These are phyloP conservation scores for Aplodontia rufa DNA, from an alignment of 2,113 vertebrate species.

Conservation along the genomic window DNA sequence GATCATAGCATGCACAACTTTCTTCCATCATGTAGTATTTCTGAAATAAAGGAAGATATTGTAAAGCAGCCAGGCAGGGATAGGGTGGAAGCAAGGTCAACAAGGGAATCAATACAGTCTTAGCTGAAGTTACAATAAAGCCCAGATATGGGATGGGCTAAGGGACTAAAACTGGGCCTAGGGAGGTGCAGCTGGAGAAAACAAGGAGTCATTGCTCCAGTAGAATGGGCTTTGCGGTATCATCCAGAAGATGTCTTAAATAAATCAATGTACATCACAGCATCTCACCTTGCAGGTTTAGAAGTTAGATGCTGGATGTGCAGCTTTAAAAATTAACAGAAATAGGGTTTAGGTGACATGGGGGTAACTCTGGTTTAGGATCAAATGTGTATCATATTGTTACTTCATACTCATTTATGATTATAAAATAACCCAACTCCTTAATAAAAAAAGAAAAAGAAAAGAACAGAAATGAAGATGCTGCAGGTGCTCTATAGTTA, in stretches of 20 bases:
- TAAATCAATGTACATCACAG: background rate
- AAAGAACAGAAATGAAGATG: background rate
- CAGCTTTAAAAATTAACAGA: background rate
- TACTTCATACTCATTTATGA: no score
- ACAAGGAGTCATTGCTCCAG: fast-evolving
- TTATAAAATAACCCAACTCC: no score
- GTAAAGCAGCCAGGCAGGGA: background rate
- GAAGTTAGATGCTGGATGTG: background rate
- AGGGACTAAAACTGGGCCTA: no score
- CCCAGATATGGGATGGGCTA: background rate
- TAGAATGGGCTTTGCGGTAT: background rate
- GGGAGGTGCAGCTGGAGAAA: background rate
- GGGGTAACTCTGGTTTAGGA: no score
- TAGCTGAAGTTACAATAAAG: background rate
- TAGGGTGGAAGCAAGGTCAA: background rate
- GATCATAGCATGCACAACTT: background rate
- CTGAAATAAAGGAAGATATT: background rate
- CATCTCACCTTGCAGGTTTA: background rate
- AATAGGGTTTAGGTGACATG: no score
- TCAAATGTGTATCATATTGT: no score
- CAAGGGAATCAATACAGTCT: background rate
- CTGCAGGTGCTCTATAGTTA: background rate
- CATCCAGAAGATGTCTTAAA: background rate
- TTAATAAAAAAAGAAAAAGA: no score
- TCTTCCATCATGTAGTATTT: background rate